Evolutionary conservation across 2,888 invertebrate species (phyloP), one percentile per base, ranked within the genome.

Genomic region (Odontothrips loti): DNA sequence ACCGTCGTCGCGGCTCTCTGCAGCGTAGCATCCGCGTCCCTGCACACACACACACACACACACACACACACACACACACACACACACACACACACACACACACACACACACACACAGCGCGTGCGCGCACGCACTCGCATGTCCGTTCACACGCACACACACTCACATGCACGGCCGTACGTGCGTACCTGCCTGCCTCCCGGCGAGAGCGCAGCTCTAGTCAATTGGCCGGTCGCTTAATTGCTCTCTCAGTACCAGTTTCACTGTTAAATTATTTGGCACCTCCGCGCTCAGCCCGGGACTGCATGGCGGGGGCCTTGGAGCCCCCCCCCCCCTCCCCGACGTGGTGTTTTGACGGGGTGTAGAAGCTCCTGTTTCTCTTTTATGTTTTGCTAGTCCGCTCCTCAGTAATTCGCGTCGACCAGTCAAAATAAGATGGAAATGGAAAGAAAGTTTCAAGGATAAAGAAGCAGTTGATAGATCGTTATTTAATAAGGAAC

Each of bases 251-350:
- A 23, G 68, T 23, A 23, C 68, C 23, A 68, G 68, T 68, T 23
- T n/a, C 23, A 68, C 23, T 68, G 68, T 23, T 68, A 68, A 68
- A 23, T 68, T 68, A 68, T 68, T 68, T 68, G 68, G 68, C 68
- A 68, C 68, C 68, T 68, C 68, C 68, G 20, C 11, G 68, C 20
- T 23, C 23, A 23, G 68, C n/a, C 68, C 15, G 58, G 34, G 34
- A 17, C 58, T n/a, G 58, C 6, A 43, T 6, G 34, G 34, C 34
- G 34, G 34, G 3, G n/a, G n/a, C n/a, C n/a, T n/a, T n/a, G 15
- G 51, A 51, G 51, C 48, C 10, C 48, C 48, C 48, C 48, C 48
- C n/a, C n/a, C n/a, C n/a, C 48, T 11, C 51, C 51, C 51, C 51
- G 51, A n/a, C 51, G 15, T 51, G 15, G 4, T 51, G 51, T 51